Conservation (phyloP, 2,888 invertebrate genomes). For the Andrena bicolor region DNA sequence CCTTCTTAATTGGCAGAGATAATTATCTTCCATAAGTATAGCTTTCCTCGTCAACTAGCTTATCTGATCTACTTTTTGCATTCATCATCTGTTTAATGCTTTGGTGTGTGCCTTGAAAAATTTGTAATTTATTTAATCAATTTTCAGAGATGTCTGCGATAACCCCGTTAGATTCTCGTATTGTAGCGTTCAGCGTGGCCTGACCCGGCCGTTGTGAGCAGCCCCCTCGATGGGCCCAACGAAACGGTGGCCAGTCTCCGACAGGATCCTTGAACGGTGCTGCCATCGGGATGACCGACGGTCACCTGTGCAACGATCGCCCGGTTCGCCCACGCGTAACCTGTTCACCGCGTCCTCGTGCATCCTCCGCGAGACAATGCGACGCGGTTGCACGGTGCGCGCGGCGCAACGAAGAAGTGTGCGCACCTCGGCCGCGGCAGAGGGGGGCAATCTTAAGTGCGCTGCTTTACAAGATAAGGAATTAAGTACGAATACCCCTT, state of each 20-base stretch:
- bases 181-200: neutral
- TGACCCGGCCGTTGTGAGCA: neutral
- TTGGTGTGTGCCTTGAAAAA: no score
- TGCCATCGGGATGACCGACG: slow-evolving; percentile 73
- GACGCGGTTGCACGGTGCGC: slow-evolving; percentile 50
- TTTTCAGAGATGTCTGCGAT: neutral
- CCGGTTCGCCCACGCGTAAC: slow-evolving; percentile 77
- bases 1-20: no score
- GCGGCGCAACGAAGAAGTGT: slow-evolving; percentile 22
- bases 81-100: no score
- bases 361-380: slow-evolving; percentile 69
- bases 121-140: no score
- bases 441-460: slow-evolving; percentile 81
- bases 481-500: slow-evolving; percentile 80
- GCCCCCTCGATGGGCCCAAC: neutral
- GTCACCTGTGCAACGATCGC: slow-evolving; percentile 73
- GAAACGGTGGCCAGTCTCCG: slow-evolving; percentile 38
- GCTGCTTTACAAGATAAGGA: slow-evolving; percentile 83
- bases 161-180: neutral
- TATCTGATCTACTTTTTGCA: no score
- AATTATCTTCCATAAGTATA: no score
- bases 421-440: slow-evolving; percentile 24
- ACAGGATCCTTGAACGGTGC: slow-evolving; percentile 63
- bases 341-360: slow-evolving; percentile 63
- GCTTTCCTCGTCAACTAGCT: no score